These are phyloP conservation scores for Dryococelus australis DNA, from an alignment of 2,888 invertebrate genomes.

Conservation along the genomic window DNA sequence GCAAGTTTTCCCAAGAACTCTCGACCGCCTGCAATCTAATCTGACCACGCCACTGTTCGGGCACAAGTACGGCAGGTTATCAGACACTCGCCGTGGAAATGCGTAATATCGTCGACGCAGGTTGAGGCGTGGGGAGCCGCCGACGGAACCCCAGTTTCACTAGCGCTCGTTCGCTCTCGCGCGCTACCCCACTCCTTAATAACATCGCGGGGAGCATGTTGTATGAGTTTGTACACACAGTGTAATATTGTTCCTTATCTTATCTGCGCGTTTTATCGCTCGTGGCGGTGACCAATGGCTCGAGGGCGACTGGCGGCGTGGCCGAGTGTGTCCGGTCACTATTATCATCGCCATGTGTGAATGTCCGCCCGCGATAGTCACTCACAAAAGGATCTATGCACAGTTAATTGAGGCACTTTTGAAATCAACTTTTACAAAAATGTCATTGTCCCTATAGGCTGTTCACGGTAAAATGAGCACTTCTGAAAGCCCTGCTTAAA, in stretches of 20 bases:
- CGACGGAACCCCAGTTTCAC: background rate
- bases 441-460: no score
- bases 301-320: background rate
- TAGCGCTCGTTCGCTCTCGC: background rate
- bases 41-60: background rate
- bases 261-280: background rate
- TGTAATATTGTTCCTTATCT: background rate
- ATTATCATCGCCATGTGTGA: no score
- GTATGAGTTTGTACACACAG: background rate
- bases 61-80: background rate
- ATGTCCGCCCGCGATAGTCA: no score
- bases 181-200: background rate
- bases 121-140: no score
- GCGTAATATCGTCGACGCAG: background rate
- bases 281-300: background rate
- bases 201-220: background rate
- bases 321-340: no score
- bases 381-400: no score
- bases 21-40: background rate
- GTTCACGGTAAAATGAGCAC: no score
- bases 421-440: no score
- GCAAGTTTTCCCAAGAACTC: background rate
- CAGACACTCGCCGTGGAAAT: background rate
- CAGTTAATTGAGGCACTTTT: no score
- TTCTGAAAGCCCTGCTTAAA: no score